These are phyloP conservation scores for Scophthalmus maximus DNA, from an alignment of 2,113 vertebrate genomes.

Conservation along the genomic window DNA sequence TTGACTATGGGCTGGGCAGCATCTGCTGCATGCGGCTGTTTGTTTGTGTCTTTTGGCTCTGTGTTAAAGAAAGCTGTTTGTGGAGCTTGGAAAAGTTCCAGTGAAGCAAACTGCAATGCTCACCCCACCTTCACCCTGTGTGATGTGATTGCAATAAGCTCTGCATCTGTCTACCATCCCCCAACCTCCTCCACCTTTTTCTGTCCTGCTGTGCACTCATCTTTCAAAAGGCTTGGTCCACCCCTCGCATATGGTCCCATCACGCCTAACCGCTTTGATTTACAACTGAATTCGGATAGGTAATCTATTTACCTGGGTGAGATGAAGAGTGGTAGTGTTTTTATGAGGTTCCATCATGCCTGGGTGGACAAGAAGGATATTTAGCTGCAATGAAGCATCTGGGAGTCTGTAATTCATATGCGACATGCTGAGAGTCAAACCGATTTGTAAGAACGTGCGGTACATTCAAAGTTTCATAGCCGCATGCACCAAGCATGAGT, in stretches of 20 bases:
- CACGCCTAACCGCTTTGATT: conserved; percentile 13
- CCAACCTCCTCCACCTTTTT: background rate
- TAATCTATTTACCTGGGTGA: conserved; percentile 51
- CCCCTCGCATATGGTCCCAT: conserved; percentile 42
- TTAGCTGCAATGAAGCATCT: conserved; percentile 32
- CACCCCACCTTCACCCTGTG: conserved; percentile 4
- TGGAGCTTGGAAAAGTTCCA: conserved; percentile 27
- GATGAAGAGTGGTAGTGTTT: conserved; percentile 36
- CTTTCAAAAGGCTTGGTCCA: background rate
- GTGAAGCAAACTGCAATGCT: conserved; percentile 8
- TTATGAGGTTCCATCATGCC: conserved; percentile 38
- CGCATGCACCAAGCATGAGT: background rate
- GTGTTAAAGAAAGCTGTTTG: background rate
- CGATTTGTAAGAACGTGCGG: background rate
- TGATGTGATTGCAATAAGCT: conserved; percentile 42
- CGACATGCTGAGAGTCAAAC: conserved; percentile 18
- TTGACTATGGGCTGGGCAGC: background rate
- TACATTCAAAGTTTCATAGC: background rate
- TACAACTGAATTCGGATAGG: conserved; percentile 3
- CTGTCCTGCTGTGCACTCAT: background rate
- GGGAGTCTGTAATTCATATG: conserved; percentile 32
- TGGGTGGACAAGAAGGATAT: conserved; percentile 1
- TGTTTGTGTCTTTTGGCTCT: conserved; percentile 13
- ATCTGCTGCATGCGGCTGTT: conserved; percentile 6
- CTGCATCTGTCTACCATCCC: conserved; percentile 54